phyloP scores from a whole-genome alignment of 2,888 invertebrate species.

The Oasisia sp. region DNA sequence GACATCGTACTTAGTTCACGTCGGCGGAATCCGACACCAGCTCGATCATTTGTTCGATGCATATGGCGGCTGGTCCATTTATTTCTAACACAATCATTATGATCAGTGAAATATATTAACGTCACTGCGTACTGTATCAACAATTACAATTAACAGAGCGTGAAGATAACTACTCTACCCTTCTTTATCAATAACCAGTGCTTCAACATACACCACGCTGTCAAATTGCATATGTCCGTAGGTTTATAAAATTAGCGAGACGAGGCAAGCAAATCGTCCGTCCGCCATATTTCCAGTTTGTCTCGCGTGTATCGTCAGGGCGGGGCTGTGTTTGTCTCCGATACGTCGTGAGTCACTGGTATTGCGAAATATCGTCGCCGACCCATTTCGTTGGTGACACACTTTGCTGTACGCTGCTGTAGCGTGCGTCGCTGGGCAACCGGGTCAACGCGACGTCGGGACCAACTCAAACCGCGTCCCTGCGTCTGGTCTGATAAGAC shows the following conservation, averaged over 20 bases:
- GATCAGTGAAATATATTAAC: background rate
- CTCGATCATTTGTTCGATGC: background rate
- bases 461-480: background rate
- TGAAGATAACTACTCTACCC: background rate
- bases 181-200: background rate
- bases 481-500: background rate
- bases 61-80: background rate
- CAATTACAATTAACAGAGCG: background rate
- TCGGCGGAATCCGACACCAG: background rate
- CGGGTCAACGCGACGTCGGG: background rate
- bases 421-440: background rate
- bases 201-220: background rate
- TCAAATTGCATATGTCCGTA: background rate
- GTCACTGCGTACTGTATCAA: background rate
- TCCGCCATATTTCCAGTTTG: background rate
- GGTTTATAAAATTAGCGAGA: background rate
- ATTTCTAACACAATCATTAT: background rate
- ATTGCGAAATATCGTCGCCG: background rate
- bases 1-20: background rate
- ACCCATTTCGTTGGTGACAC: slow-evolving; percentile 10
- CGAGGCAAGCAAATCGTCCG: background rate
- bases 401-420: background rate
- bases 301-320: background rate
- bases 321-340: background rate
- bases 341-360: background rate